Base-by-base conservation (phyloP, 2,797 vertebrate species). In the Sebastes minor region DNA sequence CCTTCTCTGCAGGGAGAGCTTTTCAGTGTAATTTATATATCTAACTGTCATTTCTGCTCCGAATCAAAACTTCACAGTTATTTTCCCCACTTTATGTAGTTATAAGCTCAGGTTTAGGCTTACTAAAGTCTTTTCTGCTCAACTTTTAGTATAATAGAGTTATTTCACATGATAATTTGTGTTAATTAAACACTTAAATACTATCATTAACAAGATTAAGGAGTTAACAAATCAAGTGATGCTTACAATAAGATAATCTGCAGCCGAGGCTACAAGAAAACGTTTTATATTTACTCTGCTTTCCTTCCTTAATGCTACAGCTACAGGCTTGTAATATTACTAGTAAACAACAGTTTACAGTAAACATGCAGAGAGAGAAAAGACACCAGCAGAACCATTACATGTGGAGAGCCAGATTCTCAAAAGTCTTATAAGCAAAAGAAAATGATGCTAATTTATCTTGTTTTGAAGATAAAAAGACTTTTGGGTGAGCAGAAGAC, bases 1-100 rank as follows among this genome's bases (percentile, higher is more conserved):
- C 32, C 2, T 11, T 22, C 16, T 53, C 56, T 78, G 23, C 38
- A 52, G 35, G 4, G 13, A 78, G 71, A 69, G 11, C 18, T 46
- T 84, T 82, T 71, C 18, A 55, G 2, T 57, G 30, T 74, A 56
- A 76, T 64, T 72, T 55, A 23, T 56, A n/a, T 56, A 38, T 71
- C 53, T 52, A 10, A 63, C 46, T 49, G 22, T n/a, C 61, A 67
- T 68, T 78, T 79, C 25, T 65, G 12, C 14, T 77, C 25, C 4
- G 5, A 49, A 62, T 80, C 33, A 27, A 76, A 77, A 57, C n/a
- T 10, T 23, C 5, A 8, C 14, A n/a, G 25, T 33, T 23, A 14
- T 16, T 38, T n/a, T 16, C 13, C 22, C 22, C 3, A 53, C 5
- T 25, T 66, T 35, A 20, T 27, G 12, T 60, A 23, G 0, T 56